Evolutionary conservation across 2,888 invertebrate genomes (phyloP), one percentile per base, ranked within the genome.

Genomic region (Allacma fusca): DNA sequence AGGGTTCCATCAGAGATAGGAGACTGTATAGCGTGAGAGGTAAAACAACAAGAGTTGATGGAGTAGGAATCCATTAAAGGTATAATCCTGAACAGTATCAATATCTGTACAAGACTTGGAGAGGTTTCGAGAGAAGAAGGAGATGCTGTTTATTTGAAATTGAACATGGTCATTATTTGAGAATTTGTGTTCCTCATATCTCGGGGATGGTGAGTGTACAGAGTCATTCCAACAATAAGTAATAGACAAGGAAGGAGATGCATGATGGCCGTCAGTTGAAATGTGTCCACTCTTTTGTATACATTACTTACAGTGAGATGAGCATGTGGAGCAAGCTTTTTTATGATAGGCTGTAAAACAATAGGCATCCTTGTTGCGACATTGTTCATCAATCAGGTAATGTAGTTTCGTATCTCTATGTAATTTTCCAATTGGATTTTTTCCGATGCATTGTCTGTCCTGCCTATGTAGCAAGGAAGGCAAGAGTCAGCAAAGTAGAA

Each of bases 281-380:
- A 50, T 50, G 50, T n/a, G 44, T 65, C 65, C 65, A 50, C 50
- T 50, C 50, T 50, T 50, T 50, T 19, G 50, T 50, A 50, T 13
- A 16, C 2, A 50, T 16, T 50, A 50, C 50, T 16, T 12, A 13
- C 16, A 65, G 65, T 65, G 26, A 68, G 67, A 19, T 75, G 64
- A 73, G 73, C 73, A 73, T 73, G 73, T 75, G 65, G 67, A 67
- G 67, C 75, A 65, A 65, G 69, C 50, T 68, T 75, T 75, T 75
- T 75, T 75, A 75, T 68, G 75, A 50, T 69, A 40, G 75, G 75
- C 69, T 68, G 68, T 75, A 69, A 75, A 75, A 75, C 75, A 75
- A 75, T 75, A 69, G 75, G 75, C 75, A 69, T 75, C 75, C 75
- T 75, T 75, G 75, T 75, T 67, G 75, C 75, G 75, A 75, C 75